Conservation (phyloP, 2,113 vertebrate species). For the Chroicocephalus ridibundus region DNA sequence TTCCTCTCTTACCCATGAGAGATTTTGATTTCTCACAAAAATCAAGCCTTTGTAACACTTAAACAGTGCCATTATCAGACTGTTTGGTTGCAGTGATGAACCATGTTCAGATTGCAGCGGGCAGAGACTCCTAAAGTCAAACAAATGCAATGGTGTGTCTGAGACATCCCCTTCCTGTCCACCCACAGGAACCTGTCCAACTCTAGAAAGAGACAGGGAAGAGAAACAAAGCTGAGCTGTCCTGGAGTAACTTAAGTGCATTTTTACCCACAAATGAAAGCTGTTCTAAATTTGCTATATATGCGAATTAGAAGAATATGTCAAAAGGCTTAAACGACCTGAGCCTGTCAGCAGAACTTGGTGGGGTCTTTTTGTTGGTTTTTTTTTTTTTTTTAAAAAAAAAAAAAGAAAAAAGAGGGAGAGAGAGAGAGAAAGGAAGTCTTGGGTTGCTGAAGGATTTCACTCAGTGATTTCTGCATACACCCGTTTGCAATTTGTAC, state of each 20-base stretch:
- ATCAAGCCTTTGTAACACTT: neutral
- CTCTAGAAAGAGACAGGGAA: fast-evolving
- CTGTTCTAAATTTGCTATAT: conserved; percentile 26
- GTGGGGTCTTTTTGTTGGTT: neutral
- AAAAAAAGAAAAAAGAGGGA: neutral
- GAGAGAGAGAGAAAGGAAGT: neutral
- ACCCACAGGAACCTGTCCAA: neutral
- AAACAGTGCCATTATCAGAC: neutral
- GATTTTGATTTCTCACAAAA: neutral
- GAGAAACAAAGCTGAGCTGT: neutral
- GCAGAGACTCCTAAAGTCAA: neutral
- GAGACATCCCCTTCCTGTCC: neutral
- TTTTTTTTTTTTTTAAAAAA: neutral
- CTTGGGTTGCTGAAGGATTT: neutral
- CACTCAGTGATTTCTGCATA: neutral
- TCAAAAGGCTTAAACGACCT: conserved; percentile 24
- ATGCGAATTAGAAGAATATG: conserved; percentile 49
- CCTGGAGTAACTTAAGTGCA: neutral
- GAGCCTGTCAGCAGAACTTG: conserved; percentile 49
- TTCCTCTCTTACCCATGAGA: neutral
- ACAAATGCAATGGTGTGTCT: fast-evolving
- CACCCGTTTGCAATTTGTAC: neutral
- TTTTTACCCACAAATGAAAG: neutral
- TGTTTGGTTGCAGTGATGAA: neutral
- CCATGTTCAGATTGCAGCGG: neutral